A percentile compares a stretch with the other conserved stretches of the same genome.
These are phyloP conservation scores for Balaenoptera acutorostrata DNA, from an alignment of 2,113 vertebrate genomes.

Conservation along the genomic window DNA sequence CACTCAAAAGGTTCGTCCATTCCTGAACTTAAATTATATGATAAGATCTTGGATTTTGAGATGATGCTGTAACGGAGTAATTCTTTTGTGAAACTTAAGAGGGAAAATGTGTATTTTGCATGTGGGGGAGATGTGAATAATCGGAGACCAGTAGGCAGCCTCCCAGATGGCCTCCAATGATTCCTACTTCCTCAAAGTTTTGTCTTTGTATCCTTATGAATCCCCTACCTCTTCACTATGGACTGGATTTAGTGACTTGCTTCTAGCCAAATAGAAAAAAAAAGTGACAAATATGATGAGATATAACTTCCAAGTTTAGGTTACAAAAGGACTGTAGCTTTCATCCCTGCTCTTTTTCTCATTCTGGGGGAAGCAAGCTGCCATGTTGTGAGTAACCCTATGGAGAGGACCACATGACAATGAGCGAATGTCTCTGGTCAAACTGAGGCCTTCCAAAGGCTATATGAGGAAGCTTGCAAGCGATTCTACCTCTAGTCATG, in stretches of 20 bases:
- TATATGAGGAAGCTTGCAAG: background rate
- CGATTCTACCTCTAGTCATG: background rate
- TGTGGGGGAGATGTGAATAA: background rate
- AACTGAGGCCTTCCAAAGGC: background rate
- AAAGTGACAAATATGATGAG: background rate
- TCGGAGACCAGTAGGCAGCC: background rate
- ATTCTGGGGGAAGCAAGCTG: background rate
- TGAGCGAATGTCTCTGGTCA: background rate
- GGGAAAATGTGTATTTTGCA: background rate
- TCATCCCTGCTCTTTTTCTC: background rate
- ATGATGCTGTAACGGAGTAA: background rate
- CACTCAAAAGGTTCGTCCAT: background rate
- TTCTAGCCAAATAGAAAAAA: background rate
- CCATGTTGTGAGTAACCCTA: background rate
- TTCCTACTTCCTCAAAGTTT: background rate
- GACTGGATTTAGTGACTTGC: background rate
- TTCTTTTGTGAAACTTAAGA: background rate
- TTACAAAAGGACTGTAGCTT: background rate
- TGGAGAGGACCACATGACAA: background rate
- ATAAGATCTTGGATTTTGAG: background rate
- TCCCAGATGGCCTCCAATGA: background rate
- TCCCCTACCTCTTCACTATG: background rate
- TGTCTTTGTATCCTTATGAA: background rate
- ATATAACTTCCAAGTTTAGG: background rate
- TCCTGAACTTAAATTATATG: background rate